A percentile compares a stretch with the other conserved stretches of the same genome.
These are phyloP conservation scores for Pocillopora grandis DNA, from an alignment of 92 coral and sea anemone genomes.

Conservation along the genomic window DNA sequence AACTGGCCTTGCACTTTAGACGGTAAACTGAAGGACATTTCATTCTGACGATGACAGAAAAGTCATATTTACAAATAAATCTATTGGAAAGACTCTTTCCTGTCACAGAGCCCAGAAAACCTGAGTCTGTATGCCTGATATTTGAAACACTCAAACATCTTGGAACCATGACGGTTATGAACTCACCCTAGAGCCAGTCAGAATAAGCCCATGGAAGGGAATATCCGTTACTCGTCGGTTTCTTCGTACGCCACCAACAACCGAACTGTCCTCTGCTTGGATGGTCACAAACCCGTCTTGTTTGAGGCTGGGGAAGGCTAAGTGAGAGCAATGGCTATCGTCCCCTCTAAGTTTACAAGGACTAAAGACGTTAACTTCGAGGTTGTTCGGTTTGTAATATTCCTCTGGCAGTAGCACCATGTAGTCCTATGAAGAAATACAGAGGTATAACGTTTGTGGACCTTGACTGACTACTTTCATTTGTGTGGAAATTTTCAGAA, in stretches of 20 bases:
- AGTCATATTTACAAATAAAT: not conserved
- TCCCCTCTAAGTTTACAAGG: slow-evolving; percentile 70
- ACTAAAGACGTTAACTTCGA: slow-evolving; percentile 59
- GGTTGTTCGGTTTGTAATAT: slow-evolving; percentile 80
- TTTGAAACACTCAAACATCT: no score
- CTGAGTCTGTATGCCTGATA: no score
- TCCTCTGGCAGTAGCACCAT: slow-evolving; percentile 88
- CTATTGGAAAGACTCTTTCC: not conserved
- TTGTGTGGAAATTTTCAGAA: not conserved
- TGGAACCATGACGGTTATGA: not conserved
- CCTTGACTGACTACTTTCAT: not conserved
- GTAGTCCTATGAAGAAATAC: slow-evolving; percentile 63
- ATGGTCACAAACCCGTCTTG: slow-evolving; percentile 56
- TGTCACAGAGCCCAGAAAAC: not conserved
- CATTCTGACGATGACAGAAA: slow-evolving; percentile 34
- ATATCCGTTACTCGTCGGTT: slow-evolving; percentile 26
- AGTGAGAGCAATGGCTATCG: slow-evolving; percentile 66
- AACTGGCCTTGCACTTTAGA: slow-evolving; percentile 42
- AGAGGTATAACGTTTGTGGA: not conserved
- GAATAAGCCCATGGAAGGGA: slow-evolving; percentile 33
- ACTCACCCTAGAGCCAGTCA: slow-evolving; percentile 41
- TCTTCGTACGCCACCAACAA: slow-evolving; percentile 54
- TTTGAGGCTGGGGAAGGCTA: slow-evolving; percentile 59
- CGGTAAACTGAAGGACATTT: slow-evolving; percentile 41
- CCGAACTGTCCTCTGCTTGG: slow-evolving; percentile 63